Evolutionary conservation across 1,140 invertebrate genomes (phyloP).

Genomic region (Aphaenogaster rudis): DNA sequence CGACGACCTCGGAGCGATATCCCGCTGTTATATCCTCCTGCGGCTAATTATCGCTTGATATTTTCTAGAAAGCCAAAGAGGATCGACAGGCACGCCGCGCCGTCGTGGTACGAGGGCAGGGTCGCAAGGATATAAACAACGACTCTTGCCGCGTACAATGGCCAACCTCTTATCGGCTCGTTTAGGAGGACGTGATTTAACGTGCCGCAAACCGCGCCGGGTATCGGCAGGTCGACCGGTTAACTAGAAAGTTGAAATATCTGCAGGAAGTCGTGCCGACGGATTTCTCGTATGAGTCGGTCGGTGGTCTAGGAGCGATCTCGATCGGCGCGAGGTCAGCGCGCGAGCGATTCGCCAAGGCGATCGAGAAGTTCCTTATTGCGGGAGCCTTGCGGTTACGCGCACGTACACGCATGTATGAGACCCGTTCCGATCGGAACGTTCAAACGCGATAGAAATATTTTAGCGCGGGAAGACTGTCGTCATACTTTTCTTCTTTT

Average conservation of each 20-base stretch:
- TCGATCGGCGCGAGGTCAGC: slow-evolving; percentile 61
- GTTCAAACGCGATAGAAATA: slow-evolving; percentile 17
- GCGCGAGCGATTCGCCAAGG: slow-evolving; percentile 67
- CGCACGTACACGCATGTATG: neutral
- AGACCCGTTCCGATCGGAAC: slow-evolving; percentile 7
- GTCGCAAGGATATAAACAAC: slow-evolving; percentile 57
- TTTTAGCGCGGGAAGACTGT: neutral
- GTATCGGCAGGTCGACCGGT: slow-evolving; percentile 52
- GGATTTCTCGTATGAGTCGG: slow-evolving; percentile 67
- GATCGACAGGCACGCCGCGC: slow-evolving; percentile 26
- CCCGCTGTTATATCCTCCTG: slow-evolving; percentile 38
- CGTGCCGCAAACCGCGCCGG: slow-evolving; percentile 12
- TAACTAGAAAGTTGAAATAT: slow-evolving; percentile 74
- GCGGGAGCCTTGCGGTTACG: slow-evolving; percentile 29
- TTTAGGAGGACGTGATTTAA: slow-evolving; percentile 63
- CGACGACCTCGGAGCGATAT: slow-evolving; percentile 60
- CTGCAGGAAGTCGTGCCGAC: slow-evolving; percentile 66
- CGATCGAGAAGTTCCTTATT: slow-evolving; percentile 58
- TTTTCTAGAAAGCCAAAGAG: slow-evolving; percentile 59
- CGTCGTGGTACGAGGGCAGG: slow-evolving; percentile 26
- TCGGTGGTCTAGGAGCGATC: slow-evolving; percentile 55
- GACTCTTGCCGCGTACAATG: slow-evolving; percentile 40
- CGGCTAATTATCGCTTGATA: slow-evolving; percentile 58
- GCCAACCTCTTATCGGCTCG: slow-evolving; percentile 51
- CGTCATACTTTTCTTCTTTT: neutral